Base-by-base conservation (phyloP, 1,140 invertebrate species). In the Philaenus spumarius region DNA sequence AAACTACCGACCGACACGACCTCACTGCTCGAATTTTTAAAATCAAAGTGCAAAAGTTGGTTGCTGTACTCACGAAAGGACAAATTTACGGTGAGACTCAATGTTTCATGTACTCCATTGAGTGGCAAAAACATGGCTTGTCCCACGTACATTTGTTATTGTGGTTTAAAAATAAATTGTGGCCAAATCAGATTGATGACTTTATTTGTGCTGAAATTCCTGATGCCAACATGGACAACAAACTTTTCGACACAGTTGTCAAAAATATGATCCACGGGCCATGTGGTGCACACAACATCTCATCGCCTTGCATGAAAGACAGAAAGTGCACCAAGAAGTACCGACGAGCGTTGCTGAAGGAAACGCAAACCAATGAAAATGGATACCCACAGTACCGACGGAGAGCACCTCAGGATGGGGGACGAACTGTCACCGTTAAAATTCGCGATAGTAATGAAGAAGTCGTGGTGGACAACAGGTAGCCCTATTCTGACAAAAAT, bases 121-220 rank as follows among this genome's bases (percentile, higher is more conserved):
- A 79, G 66, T 78, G 68, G 63, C 75, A 77, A 64, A 78, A 78
- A 62, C 61, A 74, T 57, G 75, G 75, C 19, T 58, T 77, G 24
- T 72, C 67, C n/a, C 69, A 68, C 62, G 59, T 53, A 15, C 71
- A 79, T 64, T 68, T 57, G 5, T 24, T 60, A 17, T 2, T 60
- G 1, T 60, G 58, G 52, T 26, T 60, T 11, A 9, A 66, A n/a
- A 55, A 70, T 2, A 37, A 53, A 46, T 35, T 60, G n/a, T 7
- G 11, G 2, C 47, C 46, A 9, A 35, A 50, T n/a, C 2, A 47
- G 39, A 47, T 58, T n/a, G 47, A 58, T 40, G 15, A 35, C 7
- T 34, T 59, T 45, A 59, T 71, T 55, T 67, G 19, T 35, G 68
- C 64, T 20, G 65, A 68, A 40, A 54, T 75, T 39, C 70, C 73